Percentiles rank a stretch among this genome's conserved stretches.
Evolutionary conservation across 2,113 vertebrate genomes (phyloP).

Genomic region (Stegastes partitus): DNA sequence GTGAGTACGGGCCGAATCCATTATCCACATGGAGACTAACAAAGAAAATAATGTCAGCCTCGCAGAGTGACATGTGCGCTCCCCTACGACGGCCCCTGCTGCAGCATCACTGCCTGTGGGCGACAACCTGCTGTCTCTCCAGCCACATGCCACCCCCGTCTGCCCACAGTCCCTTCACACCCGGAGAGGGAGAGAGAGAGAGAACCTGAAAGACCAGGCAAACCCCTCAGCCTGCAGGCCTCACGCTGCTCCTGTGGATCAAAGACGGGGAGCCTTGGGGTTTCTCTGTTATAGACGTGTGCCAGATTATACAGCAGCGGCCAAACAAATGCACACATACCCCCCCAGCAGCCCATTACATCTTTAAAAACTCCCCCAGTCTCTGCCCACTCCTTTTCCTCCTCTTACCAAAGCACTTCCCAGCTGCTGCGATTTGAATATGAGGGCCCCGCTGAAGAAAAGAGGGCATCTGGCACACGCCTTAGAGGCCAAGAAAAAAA

Average conservation of each 20-base stretch:
- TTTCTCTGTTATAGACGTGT: slow-evolving; percentile 75
- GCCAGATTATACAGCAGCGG: slow-evolving; percentile 73
- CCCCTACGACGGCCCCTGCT: slow-evolving; percentile 55
- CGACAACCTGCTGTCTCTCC: slow-evolving; percentile 74
- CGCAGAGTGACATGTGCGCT: slow-evolving; percentile 63
- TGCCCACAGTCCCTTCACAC: slow-evolving; percentile 34
- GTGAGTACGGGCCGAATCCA: slow-evolving; percentile 53
- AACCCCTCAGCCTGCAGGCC: slow-evolving; percentile 46
- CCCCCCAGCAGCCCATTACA: slow-evolving; percentile 45
- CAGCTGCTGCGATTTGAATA: slow-evolving; percentile 82
- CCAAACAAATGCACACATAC: slow-evolving; percentile 59
- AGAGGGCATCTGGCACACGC: slow-evolving; percentile 83
- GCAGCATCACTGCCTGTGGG: slow-evolving; percentile 65
- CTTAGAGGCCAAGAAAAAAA: slow-evolving; percentile 50
- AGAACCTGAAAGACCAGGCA: slow-evolving; percentile 38
- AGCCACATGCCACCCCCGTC: slow-evolving; percentile 65
- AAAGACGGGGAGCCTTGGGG: slow-evolving; percentile 59
- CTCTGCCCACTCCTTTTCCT: slow-evolving; percentile 59
- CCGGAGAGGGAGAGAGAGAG: slow-evolving; percentile 29
- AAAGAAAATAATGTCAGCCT: slow-evolving; percentile 68
- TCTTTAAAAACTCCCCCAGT: slow-evolving; percentile 67
- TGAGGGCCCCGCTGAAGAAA: slow-evolving; percentile 75
- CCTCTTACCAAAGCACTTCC: slow-evolving; percentile 71
- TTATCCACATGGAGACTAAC: slow-evolving; percentile 66
- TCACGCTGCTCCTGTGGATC: slow-evolving; percentile 48